Conservation (phyloP, 2,113 vertebrate species). For the Hippopotamus amphibius region DNA sequence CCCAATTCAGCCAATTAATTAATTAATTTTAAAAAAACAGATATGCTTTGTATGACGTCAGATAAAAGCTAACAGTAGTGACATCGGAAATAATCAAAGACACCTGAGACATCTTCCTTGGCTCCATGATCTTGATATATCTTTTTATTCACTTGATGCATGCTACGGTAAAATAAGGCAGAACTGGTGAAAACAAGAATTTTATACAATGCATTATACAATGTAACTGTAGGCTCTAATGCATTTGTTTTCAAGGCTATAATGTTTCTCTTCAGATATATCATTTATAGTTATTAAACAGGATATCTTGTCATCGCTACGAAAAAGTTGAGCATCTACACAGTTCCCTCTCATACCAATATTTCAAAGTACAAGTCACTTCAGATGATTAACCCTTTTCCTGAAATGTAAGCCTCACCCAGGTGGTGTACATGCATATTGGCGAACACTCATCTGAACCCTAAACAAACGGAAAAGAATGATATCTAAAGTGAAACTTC, state of each 20-base stretch:
- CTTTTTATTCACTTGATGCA: neutral
- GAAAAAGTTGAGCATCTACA: neutral
- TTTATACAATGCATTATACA: neutral
- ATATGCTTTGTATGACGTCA: neutral
- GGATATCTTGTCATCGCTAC: neutral
- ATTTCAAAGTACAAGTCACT: constrained; percentile 42
- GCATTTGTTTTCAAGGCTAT: neutral
- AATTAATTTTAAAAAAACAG: neutral
- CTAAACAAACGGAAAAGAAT: neutral
- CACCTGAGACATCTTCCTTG: neutral
- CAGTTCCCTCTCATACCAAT: neutral
- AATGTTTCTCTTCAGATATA: neutral
- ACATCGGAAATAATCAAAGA: neutral
- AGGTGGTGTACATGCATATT: neutral
- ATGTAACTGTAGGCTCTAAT: neutral
- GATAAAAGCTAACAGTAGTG: neutral
- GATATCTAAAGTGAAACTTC: neutral
- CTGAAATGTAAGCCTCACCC: neutral
- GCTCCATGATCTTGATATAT: neutral
- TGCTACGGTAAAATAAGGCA: neutral
- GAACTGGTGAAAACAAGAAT: neutral
- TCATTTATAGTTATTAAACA: neutral
- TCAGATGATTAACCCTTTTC: neutral
- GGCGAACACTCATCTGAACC: neutral
- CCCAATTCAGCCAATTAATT: too few relatives aligned